Percentiles rank a stretch among this genome's conserved stretches.
These are phyloP conservation scores for Oostethus manadensis DNA, from an alignment of 2,113 vertebrate genomes.

Conservation along the genomic window DNA sequence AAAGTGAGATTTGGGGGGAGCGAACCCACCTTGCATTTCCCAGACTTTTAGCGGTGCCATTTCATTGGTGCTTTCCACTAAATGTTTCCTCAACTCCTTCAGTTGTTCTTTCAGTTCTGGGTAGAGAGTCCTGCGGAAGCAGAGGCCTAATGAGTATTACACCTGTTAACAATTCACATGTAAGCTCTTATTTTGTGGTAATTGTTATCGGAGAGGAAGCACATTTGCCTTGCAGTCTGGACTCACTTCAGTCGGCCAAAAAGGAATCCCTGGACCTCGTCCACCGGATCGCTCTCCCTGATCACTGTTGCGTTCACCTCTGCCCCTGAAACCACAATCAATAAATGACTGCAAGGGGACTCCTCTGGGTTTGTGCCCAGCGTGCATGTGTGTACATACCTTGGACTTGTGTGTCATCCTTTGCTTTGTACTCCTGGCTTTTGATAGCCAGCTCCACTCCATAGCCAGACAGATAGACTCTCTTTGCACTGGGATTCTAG, in stretches of 20 bases:
- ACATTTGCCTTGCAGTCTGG: conserved; percentile 18
- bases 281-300: conserved; percentile 88
- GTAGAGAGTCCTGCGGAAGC: conserved; percentile 74
- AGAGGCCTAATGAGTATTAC: neutral
- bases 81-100: conserved; percentile 91
- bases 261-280: conserved; percentile 97
- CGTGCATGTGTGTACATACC: conserved; percentile 56
- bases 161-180: neutral
- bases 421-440: conserved; percentile 97
- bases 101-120: conserved; percentile 85
- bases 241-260: conserved; percentile 94
- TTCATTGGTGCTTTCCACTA: conserved; percentile 96
- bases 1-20: neutral
- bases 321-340: conserved; percentile 70
- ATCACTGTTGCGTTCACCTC: conserved; percentile 89
- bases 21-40: conserved; percentile 88
- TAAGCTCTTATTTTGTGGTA: neutral
- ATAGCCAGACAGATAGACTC: conserved; percentile 90
- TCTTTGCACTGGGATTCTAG: conserved; percentile 80
- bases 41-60: conserved; percentile 98
- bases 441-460: conserved; percentile 97
- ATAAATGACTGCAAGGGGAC: conserved; percentile 34
- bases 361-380: conserved; percentile 21
- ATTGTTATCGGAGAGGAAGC: neutral
- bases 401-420: conserved; percentile 99